Evolutionary conservation across 2,888 invertebrate genomes (phyloP).

Genomic region (Orchestes rusci): DNA sequence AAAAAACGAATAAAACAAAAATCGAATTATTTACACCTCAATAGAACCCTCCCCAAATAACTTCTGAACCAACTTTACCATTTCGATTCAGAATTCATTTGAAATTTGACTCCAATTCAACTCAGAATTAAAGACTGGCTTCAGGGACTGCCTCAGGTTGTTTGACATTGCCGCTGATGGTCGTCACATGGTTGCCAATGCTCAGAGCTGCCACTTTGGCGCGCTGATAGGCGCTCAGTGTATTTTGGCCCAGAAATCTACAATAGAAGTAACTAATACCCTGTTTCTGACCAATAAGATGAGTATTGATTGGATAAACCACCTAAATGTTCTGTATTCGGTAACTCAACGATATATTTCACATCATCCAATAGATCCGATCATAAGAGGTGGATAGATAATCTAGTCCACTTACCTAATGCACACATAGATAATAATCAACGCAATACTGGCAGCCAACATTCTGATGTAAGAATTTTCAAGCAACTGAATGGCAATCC

Average conservation of each 20-base stretch:
- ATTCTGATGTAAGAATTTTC: conserved; percentile 71
- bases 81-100: too few relatives aligned
- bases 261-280: too few relatives aligned
- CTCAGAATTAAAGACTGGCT: conserved; percentile 14
- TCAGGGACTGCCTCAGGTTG: conserved; percentile 7
- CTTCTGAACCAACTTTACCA: too few relatives aligned
- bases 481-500: conserved; percentile 73
- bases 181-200: conserved; percentile 51
- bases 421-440: conserved; percentile 78
- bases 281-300: too few relatives aligned
- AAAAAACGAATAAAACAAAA: too few relatives aligned
- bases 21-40: too few relatives aligned
- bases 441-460: conserved; percentile 71
- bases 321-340: too few relatives aligned
- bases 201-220: conserved; percentile 83
- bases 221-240: conserved; percentile 82
- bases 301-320: too few relatives aligned
- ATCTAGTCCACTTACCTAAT: conserved; percentile 54
- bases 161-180: conserved; percentile 49
- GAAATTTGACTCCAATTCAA: too few relatives aligned
- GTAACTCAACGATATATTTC: too few relatives aligned
- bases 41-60: too few relatives aligned
- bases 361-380: too few relatives aligned
- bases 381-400: neutral
- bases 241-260: conserved; percentile 81